phyloP scores from a whole-genome alignment of 2,888 invertebrate genomes.

The Shargacucullia verbasci region DNA sequence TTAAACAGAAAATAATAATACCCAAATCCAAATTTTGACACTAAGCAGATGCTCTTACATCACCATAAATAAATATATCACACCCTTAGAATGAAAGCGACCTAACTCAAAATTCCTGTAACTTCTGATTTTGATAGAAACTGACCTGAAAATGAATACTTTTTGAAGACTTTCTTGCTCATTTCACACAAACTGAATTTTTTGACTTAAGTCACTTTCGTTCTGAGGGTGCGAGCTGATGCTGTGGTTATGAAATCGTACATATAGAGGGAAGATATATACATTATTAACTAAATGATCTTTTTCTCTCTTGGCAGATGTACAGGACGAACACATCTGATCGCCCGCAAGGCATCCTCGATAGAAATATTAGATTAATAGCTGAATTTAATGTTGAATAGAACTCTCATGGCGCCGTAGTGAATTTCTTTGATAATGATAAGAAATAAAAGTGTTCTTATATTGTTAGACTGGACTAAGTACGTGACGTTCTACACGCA shows the following conservation, averaged over 20 bases:
- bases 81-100: too few relatives aligned
- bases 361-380: constrained; percentile 61
- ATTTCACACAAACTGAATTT: too few relatives aligned
- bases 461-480: constrained; percentile 71
- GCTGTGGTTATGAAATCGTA: constrained; percentile 41
- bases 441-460: constrained; percentile 88
- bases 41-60: background rate
- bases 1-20: background rate
- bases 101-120: too few relatives aligned
- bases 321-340: constrained; percentile 93
- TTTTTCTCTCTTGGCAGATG: constrained; percentile 91
- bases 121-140: too few relatives aligned
- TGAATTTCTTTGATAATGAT: constrained; percentile 70
- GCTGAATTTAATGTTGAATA: constrained; percentile 64
- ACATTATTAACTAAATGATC: constrained; percentile 79
- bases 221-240: too few relatives aligned
- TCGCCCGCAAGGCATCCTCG: constrained; percentile 76
- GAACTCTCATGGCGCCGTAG: constrained; percentile 60
- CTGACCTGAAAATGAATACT: too few relatives aligned
- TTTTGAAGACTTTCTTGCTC: too few relatives aligned
- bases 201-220: too few relatives aligned
- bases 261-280: constrained; percentile 43
- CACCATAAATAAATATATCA: background rate
- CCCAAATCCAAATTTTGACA: background rate
- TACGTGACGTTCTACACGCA: constrained; percentile 40